Evolutionary conservation across 2,888 invertebrate genomes (phyloP), one percentile per base, ranked within the genome.

Genomic region (Drosophila sordidapex): DNA sequence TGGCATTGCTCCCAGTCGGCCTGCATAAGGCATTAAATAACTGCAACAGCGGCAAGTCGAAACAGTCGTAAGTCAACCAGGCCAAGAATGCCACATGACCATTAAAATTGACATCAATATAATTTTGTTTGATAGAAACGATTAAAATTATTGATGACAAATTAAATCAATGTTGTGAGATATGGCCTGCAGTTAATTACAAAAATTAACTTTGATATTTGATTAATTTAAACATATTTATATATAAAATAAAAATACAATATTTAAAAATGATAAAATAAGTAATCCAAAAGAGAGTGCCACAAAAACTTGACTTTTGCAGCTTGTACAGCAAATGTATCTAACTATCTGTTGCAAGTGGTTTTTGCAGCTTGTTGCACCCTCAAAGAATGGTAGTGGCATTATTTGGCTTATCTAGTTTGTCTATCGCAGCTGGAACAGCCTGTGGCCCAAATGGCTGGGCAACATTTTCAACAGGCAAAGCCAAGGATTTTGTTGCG

Each of bases 381-480:
- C 71, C 63, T 59, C 53, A 67, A 49, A 76, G 69, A 70, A 48
- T 75, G 70, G 70, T 49, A 57, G 79, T 71, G 62, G 59, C 70
- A 78, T 68, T 71, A 71, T 75, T 75, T 71, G 38, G 77, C 66
- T 72, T 82, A 82, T 87, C 85, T 70, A 54, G 25, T 61, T 77
- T 76, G 83, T 77, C 77, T 78, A 76, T 69, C 31, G 74, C 56
- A 75, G 75, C 72, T 79, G 63, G 49, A 25, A 27, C 61, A 53
- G 77, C 81, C 83, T 74, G 74, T 77, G 71, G 82, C 82, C 87
- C 70, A 82, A 87, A 84, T 87, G 83, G 70, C 64, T 73, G 62
- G 63, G 71, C 63, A 40, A 73, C 59, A 71, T 58, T 58, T 74
- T 65, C 60, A 86, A 63, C 76, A 74, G 64, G 75, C 78, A 78